phyloP scores from a whole-genome alignment of 1,140 invertebrate species.

The Atta colombica region DNA sequence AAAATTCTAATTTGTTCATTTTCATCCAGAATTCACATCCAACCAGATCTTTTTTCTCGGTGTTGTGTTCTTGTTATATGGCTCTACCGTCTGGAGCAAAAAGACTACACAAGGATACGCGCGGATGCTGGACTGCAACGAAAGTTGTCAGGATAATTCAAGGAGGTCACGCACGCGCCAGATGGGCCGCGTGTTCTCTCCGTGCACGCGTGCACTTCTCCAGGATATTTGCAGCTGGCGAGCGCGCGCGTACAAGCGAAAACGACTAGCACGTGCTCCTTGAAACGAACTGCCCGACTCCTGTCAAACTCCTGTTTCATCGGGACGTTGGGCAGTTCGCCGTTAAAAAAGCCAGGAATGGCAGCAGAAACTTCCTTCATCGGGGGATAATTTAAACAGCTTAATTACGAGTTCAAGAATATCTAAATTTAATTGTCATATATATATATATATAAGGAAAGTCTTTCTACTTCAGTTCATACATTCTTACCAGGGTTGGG shows the following conservation, averaged over 20 bases:
- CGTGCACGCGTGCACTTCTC: conserved; percentile 72
- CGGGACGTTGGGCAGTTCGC: neutral
- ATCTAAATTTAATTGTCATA: neutral
- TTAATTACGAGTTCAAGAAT: neutral
- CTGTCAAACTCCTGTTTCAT: conserved; percentile 32
- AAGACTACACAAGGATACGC: conserved; percentile 11
- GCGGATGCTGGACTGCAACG: conserved; percentile 24
- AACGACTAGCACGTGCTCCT: conserved; percentile 67
- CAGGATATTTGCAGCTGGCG: conserved; percentile 81
- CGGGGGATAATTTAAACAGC: neutral
- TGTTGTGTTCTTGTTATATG: too few relatives aligned
- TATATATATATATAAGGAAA: too few relatives aligned
- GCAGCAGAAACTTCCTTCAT: neutral
- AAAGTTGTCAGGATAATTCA: conserved; percentile 80
- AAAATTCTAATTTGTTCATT: too few relatives aligned
- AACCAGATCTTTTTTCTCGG: too few relatives aligned
- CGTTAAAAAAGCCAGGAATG: neutral
- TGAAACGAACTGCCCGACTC: neutral
- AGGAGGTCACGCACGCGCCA: conserved; percentile 86
- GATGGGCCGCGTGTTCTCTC: conserved; percentile 81
- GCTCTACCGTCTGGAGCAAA: neutral
- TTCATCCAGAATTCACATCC: neutral
- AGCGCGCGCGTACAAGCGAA: conserved; percentile 59
- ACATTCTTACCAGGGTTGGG: too few relatives aligned
- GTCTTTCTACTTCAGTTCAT: neutral